Conservation (phyloP, 2,888 invertebrate species). For the Drosophila hawaiiensis region DNA sequence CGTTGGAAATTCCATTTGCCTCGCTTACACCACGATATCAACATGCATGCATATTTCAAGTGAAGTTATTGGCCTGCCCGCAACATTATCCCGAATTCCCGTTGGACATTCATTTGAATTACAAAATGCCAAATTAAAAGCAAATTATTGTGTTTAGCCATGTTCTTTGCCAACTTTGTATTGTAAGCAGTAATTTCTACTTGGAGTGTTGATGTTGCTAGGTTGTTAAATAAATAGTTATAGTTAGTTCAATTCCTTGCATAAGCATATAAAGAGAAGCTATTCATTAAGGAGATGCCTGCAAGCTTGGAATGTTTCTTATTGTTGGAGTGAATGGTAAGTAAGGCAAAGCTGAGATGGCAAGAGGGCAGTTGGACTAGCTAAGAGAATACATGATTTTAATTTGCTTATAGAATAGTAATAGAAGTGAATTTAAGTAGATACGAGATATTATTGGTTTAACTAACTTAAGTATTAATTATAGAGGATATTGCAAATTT, state of each 20-base stretch:
- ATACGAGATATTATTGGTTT: not conserved
- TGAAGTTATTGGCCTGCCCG: conserved; percentile 59
- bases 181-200: conserved; percentile 25
- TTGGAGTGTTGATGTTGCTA: conserved; percentile 29
- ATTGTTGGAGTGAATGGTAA: not conserved
- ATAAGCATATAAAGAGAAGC: conserved; percentile 36
- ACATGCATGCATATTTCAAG: conserved; percentile 52
- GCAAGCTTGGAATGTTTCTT: conserved; percentile 39
- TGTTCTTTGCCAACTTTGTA: conserved; percentile 13
- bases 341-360: conserved; percentile 14
- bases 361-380: not conserved
- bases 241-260: conserved; percentile 39
- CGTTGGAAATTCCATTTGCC: conserved; percentile 64
- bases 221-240: conserved; percentile 55
- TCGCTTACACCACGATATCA: not conserved
- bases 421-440: not conserved
- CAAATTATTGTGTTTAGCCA: conserved; percentile 70
- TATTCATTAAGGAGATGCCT: conserved; percentile 69
- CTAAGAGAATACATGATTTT: conserved; percentile 5
- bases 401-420: not conserved
- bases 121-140: conserved; percentile 72
- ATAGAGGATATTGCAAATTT: not conserved
- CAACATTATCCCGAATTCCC: conserved; percentile 32
- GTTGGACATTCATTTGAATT: conserved; percentile 52
- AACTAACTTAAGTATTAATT: not conserved